A percentile compares a stretch with the other conserved stretches of the same genome.
phyloP scores from a whole-genome alignment of 2,113 vertebrate species.

The Prunella himalayana region DNA sequence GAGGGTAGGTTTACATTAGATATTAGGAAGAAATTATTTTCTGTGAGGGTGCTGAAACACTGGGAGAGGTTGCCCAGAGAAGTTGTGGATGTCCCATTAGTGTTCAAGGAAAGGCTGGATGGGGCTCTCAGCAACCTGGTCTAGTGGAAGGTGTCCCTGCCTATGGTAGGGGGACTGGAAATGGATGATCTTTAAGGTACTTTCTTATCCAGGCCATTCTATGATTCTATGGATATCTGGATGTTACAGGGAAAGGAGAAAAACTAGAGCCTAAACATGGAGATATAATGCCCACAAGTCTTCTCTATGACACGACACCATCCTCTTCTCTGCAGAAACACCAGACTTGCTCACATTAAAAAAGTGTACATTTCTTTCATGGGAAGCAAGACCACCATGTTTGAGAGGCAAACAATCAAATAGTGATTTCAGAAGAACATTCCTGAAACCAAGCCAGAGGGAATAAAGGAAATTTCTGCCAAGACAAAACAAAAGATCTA shows the following conservation, averaged over 20 bases:
- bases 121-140: not conserved
- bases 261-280: not conserved
- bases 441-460: not conserved
- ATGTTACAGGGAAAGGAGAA: not conserved
- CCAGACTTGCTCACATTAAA: not conserved
- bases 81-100: not conserved
- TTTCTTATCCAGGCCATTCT: not conserved
- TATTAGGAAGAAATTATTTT: not conserved
- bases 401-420: not conserved
- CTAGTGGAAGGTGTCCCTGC: not conserved
- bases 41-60: not conserved
- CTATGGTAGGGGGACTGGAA: not conserved
- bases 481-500: not conserved
- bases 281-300: not conserved
- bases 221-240: not conserved
- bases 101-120: fast-evolving
- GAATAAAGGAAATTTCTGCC: not conserved
- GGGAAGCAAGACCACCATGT: not conserved
- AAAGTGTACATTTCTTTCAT: fast-evolving
- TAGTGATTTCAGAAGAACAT: not conserved
- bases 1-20: not conserved
- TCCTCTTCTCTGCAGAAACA: not conserved
- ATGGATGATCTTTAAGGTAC: not conserved
- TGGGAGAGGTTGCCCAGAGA: not conserved
- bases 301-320: not conserved